Evolutionary conservation across 2,113 vertebrate genomes (phyloP).

Genomic region (Muscicapa adusta): DNA sequence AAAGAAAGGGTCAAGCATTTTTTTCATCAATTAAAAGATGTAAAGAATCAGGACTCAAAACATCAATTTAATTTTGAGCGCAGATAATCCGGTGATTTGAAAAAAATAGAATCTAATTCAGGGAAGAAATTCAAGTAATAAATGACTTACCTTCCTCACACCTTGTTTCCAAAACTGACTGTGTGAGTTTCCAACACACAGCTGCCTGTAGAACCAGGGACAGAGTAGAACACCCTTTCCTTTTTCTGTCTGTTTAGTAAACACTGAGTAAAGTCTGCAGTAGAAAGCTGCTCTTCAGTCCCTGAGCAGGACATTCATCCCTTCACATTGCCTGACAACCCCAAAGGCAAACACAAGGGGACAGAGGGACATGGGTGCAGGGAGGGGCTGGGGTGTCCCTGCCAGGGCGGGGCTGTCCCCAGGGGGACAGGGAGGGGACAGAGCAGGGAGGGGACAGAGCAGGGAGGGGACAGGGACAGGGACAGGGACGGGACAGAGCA

Average conservation of each 20-base stretch:
- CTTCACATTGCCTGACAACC: rapidly evolving
- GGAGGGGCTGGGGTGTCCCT: rapidly evolving
- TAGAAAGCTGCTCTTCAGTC: rapidly evolving
- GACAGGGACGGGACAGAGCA: no score
- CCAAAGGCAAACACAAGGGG: rapidly evolving
- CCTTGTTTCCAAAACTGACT: constrained; percentile 23
- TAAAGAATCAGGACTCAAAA: background rate
- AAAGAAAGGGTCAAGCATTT: constrained; percentile 8
- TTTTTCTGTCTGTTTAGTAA: rapidly evolving
- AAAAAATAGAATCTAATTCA: background rate
- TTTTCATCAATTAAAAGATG: background rate
- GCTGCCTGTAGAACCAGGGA: background rate
- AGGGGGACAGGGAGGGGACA: background rate
- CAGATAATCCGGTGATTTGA: background rate
- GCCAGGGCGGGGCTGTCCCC: rapidly evolving
- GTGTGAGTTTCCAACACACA: constrained; percentile 22
- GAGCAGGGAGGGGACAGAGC: no score
- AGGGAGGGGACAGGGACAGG: no score
- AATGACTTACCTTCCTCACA: constrained; percentile 30
- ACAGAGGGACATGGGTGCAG: rapidly evolving
- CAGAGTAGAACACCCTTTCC: background rate
- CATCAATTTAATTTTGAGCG: background rate
- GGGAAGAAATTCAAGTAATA: background rate
- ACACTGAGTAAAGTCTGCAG: rapidly evolving
- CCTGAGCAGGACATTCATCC: rapidly evolving